Percentiles rank a stretch among this genome's conserved stretches.
These are phyloP conservation scores for Ferrisia virgata DNA, from an alignment of 2,888 invertebrate species.

Conservation along the genomic window DNA sequence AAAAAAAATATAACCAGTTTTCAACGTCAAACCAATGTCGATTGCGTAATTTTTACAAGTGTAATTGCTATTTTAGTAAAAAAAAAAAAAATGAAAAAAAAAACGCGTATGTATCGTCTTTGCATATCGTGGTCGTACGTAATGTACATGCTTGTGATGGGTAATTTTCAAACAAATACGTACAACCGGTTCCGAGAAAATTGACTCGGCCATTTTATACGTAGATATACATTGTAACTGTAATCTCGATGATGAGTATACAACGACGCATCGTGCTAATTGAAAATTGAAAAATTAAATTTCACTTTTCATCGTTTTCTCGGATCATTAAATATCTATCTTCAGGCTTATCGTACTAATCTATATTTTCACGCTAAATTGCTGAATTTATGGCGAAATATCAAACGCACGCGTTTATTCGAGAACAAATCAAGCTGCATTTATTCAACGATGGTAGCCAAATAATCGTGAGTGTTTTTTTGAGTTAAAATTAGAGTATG, in stretches of 20 bases:
- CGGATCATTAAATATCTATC: not conserved
- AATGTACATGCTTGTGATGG: too few species aligned
- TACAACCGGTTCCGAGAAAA: not conserved
- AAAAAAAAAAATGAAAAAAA: too few species aligned
- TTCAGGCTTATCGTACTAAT: not conserved
- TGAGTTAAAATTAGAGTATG: too few species aligned
- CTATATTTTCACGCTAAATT: not conserved
- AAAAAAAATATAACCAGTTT: not conserved
- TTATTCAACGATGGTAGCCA: too few species aligned
- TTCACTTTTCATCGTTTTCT: not conserved
- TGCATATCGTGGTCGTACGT: not conserved
- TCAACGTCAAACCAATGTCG: not conserved
- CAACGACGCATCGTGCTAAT: not conserved
- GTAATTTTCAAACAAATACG: not conserved
- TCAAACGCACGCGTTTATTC: too few species aligned
- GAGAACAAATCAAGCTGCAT: too few species aligned
- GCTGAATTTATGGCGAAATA: not conserved
- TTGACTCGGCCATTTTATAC: not conserved
- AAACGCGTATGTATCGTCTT: not conserved
- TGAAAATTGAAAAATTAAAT: not conserved
- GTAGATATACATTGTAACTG: not conserved
- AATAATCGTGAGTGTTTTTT: not conserved
- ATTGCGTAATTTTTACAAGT: not conserved
- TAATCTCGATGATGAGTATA: not conserved
- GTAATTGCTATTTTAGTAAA: constrained; percentile 12